Evolutionary conservation across 2,113 vertebrate species (phyloP).

Genomic region (Mesocricetus auratus): DNA sequence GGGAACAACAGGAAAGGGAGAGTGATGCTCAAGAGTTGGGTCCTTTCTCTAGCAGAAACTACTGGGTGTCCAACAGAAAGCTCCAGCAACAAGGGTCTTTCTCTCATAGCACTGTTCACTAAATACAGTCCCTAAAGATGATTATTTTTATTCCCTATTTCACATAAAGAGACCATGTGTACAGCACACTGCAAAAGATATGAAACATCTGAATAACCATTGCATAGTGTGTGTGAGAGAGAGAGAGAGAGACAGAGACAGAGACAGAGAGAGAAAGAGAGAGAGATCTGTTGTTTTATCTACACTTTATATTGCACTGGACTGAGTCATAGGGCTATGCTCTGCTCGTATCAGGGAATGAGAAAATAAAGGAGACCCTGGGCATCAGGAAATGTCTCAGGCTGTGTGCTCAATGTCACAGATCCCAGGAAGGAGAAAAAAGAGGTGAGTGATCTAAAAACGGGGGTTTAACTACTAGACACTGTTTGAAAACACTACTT

Average conservation of each 20-base stretch:
- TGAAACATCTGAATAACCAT: not conserved
- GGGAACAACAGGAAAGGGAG: not conserved
- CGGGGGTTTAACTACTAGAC: not conserved
- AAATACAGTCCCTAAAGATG: not conserved
- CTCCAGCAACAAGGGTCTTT: not conserved
- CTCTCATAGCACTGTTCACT: not conserved
- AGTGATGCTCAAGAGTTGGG: conserved; percentile 19
- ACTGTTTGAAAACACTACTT: not conserved
- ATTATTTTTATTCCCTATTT: not conserved
- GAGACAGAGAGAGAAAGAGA: not conserved
- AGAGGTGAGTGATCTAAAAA: not conserved
- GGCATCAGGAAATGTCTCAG: not conserved
- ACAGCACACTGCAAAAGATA: not conserved
- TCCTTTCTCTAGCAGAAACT: conserved; percentile 47
- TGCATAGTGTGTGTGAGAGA: not conserved
- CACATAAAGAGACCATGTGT: not conserved
- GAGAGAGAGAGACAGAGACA: not conserved
- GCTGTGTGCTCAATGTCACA: not conserved
- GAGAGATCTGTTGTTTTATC: not conserved
- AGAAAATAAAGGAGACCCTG: not conserved
- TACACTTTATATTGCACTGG: not conserved
- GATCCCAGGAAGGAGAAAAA: not conserved
- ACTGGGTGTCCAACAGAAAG: conserved; percentile 1
- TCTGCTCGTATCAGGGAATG: not conserved
- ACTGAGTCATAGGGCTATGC: not conserved